Evolutionary conservation across 2,113 vertebrate species (phyloP).

Genomic region (Narcine bancroftii): DNA sequence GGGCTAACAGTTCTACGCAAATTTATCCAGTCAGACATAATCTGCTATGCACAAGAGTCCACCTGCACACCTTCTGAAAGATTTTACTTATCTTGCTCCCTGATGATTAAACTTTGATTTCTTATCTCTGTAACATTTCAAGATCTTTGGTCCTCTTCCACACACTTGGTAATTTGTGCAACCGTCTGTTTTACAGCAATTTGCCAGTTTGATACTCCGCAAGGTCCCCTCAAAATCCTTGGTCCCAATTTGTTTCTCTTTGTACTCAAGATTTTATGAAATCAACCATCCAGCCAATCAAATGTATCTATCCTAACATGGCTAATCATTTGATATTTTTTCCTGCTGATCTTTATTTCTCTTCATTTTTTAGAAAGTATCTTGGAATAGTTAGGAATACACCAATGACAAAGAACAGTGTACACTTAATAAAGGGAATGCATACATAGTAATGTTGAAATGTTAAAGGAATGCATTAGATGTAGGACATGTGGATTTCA

Average conservation of each 20-base stretch:
- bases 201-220: not conserved
- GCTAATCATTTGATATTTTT: not conserved
- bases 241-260: not conserved
- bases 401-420: not conserved
- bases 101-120: too few relatives aligned
- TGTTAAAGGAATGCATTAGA: not conserved
- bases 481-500: not conserved
- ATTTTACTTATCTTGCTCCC: too few relatives aligned
- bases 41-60: too few relatives aligned
- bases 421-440: not conserved
- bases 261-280: not conserved
- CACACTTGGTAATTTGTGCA: not conserved
- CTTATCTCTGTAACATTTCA: not conserved
- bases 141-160: not conserved
- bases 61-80: too few relatives aligned
- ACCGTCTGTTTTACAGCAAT: not conserved
- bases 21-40: too few relatives aligned
- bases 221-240: not conserved
- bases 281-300: not conserved
- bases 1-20: too few relatives aligned
- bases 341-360: not conserved
- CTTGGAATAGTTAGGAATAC: not conserved
- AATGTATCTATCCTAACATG: not conserved
- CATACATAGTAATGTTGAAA: not conserved
- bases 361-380: not conserved